Evolutionary conservation across 2,113 vertebrate genomes (phyloP).

Genomic region (Peromyscus maniculatus): DNA sequence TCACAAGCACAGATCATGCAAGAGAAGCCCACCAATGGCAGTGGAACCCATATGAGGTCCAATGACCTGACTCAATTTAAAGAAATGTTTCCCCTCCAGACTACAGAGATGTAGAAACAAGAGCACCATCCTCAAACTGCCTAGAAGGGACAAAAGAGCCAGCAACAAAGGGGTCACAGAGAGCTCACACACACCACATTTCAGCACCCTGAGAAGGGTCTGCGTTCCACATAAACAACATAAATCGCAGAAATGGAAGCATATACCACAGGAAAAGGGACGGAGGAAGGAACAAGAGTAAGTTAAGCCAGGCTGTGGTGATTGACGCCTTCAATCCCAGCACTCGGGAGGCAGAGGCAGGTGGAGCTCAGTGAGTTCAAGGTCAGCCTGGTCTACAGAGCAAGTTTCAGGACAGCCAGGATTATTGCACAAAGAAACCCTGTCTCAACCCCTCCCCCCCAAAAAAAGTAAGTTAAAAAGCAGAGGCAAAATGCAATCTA

Average conservation of each 20-base stretch:
- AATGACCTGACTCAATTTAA: background rate
- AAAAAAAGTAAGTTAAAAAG: background rate
- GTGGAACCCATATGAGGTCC: background rate
- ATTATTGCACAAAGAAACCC: too few species aligned
- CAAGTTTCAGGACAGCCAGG: too few species aligned
- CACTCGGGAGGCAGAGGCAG: too few species aligned
- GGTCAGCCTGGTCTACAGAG: too few species aligned
- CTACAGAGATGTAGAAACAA: background rate
- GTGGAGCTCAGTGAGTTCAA: too few species aligned
- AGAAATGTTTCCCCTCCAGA: conserved; percentile 26
- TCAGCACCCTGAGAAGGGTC: background rate
- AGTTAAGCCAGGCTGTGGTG: too few species aligned
- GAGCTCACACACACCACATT: background rate
- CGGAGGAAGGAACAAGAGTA: background rate
- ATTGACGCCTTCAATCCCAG: background rate
- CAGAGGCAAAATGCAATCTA: background rate
- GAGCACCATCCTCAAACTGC: background rate
- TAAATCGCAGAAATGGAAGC: background rate
- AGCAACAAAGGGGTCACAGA: background rate
- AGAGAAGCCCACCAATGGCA: background rate
- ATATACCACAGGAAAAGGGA: background rate
- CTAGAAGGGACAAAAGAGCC: background rate
- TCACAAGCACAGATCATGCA: background rate
- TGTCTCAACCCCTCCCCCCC: too few species aligned
- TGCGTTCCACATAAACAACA: background rate